Evolutionary conservation across 2,888 invertebrate species (phyloP).

Genomic region (Protophormia terraenovae): DNA sequence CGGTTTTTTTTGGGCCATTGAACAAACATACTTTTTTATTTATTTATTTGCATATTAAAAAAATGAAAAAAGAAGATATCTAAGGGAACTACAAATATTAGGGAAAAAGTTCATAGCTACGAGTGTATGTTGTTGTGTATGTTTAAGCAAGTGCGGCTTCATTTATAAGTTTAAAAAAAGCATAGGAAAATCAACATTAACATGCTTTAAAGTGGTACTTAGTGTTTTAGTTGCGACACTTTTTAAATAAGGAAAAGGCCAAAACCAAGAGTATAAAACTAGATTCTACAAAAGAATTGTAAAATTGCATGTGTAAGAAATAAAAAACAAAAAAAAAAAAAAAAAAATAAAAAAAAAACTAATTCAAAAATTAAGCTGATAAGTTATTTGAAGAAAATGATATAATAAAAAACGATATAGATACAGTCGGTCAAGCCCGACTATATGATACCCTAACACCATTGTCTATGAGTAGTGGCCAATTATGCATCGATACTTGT

Average conservation of each 20-base stretch:
- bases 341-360: not conserved
- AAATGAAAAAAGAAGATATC: not conserved
- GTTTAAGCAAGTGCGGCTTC: not conserved
- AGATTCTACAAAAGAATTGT: not conserved
- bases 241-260: not conserved
- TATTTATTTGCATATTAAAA: conserved; percentile 43
- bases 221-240: not conserved
- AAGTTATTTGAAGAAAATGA: no score
- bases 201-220: not conserved
- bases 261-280: conserved; percentile 1
- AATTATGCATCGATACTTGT: no score
- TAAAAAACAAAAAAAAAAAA: not conserved
- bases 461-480: no score
- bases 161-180: not conserved
- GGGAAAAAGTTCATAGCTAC: not conserved
- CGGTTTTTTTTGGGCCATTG: conserved; percentile 67
- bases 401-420: no score
- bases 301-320: no score
- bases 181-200: not conserved
- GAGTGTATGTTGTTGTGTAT: not conserved
- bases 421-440: no score
- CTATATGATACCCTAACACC: no score
- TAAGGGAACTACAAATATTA: conserved; percentile 33
- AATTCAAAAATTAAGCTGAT: no score
- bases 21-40: conserved; percentile 51